These are phyloP conservation scores for Mormyrus proboscirostris DNA, from an alignment of 2,797 vertebrate species.

Conservation along the genomic window DNA sequence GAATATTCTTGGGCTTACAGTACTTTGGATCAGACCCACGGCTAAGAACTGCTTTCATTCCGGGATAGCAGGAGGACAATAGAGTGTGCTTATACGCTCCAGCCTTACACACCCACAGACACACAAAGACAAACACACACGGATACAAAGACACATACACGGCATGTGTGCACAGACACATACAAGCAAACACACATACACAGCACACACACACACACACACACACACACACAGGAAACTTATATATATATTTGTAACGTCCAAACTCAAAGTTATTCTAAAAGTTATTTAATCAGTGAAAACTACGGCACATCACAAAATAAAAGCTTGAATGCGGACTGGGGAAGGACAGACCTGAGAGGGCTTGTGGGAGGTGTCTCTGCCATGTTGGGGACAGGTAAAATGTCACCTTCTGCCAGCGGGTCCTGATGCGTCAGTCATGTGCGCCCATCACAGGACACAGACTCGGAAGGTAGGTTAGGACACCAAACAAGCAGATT, in stretches of 20 bases:
- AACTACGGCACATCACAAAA: too few species aligned
- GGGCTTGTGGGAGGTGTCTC: not conserved
- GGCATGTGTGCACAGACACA: too few species aligned
- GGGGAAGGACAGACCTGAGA: too few species aligned
- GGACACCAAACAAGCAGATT: not conserved
- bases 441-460: not conserved
- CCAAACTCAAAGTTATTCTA: too few species aligned
- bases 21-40: not conserved
- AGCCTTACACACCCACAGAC: not conserved
- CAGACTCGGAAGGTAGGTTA: not conserved
- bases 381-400: too few species aligned
- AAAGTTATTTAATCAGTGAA: too few species aligned
- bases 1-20: not conserved
- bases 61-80: not conserved
- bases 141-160: too few species aligned
- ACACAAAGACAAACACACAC: too few species aligned
- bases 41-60: not conserved
- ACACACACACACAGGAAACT: too few species aligned
- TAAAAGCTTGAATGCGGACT: not conserved
- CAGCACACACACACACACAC: too few species aligned
- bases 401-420: not conserved
- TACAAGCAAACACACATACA: too few species aligned
- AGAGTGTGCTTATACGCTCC: not conserved
- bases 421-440: not conserved
- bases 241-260: too few species aligned